phyloP scores from a whole-genome alignment of 1,140 invertebrate genomes.

The Eupeodes corollae region DNA sequence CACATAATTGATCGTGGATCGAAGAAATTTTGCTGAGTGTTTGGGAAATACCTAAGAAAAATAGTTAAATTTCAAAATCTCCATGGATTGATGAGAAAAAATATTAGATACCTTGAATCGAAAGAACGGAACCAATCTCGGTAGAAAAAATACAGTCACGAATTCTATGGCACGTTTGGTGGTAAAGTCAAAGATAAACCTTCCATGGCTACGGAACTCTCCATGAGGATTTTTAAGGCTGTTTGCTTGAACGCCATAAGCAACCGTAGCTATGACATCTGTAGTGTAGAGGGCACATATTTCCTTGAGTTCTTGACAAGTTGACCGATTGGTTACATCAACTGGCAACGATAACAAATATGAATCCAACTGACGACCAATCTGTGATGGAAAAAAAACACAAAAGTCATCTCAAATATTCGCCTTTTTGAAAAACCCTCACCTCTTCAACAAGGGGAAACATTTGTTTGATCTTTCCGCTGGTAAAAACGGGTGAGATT shows the following conservation, averaged over 20 bases:
- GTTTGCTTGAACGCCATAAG: constrained; percentile 48
- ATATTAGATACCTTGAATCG: constrained; percentile 15
- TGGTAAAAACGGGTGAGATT: constrained; percentile 44
- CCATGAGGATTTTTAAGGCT: constrained; percentile 39
- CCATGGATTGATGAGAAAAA: not conserved
- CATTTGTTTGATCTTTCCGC: constrained; percentile 45
- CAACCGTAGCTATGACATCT: constrained; percentile 48
- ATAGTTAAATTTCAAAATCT: not conserved
- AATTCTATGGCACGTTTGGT: constrained; percentile 42
- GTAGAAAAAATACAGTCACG: constrained; percentile 38
- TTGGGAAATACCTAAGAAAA: constrained; percentile 16
- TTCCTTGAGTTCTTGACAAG: constrained; percentile 37
- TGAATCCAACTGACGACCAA: not conserved
- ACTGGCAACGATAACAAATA: constrained; percentile 19
- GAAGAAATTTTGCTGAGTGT: constrained; percentile 25
- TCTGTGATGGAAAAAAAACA: not conserved
- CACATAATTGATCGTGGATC: constrained; percentile 31
- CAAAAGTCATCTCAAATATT: not conserved
- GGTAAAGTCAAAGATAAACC: constrained; percentile 42
- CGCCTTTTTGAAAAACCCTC: not conserved
- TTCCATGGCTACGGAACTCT: constrained; percentile 37
- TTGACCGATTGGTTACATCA: constrained; percentile 34
- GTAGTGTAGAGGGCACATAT: constrained; percentile 43
- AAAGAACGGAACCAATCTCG: constrained; percentile 22
- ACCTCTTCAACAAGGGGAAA: constrained; percentile 40